Evolutionary conservation across 2,888 invertebrate genomes (phyloP).

Genomic region (Andrena chrysosceles): DNA sequence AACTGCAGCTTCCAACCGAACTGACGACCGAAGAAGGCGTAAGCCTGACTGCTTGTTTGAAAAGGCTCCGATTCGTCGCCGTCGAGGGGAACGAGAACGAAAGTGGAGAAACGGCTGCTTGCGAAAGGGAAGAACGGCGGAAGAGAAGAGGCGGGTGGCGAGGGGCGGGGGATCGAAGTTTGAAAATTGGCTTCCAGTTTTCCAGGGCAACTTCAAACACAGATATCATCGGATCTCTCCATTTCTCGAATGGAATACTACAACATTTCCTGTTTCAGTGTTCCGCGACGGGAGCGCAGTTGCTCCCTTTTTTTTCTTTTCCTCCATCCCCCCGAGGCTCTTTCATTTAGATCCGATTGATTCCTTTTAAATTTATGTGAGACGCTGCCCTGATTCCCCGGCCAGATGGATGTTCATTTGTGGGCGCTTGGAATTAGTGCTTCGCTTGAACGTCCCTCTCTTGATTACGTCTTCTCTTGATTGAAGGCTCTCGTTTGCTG

Average conservation of each 20-base stretch:
- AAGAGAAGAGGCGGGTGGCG: not conserved
- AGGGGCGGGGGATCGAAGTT: constrained; percentile 35
- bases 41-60: constrained; percentile 63
- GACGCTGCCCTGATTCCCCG: constrained; percentile 20
- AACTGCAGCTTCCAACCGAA: constrained; percentile 57
- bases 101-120: constrained; percentile 9
- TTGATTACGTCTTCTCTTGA: not conserved
- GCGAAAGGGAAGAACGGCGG: not conserved
- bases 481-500: not conserved
- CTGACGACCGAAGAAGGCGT: constrained; percentile 51
- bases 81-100: constrained; percentile 28
- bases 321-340: not conserved
- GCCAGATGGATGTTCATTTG: constrained; percentile 18
- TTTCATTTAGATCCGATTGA: constrained; percentile 60
- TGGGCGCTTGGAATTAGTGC: not conserved
- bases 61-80: constrained; percentile 54
- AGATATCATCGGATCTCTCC: constrained; percentile 62
- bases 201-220: constrained; percentile 60
- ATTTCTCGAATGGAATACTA: constrained; percentile 53
- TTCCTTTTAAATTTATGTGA: constrained; percentile 61
- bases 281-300: constrained; percentile 9
- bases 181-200: constrained; percentile 69
- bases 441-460: not conserved
- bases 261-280: constrained; percentile 60
- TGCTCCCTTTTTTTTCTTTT: not conserved